Base-by-base conservation (phyloP, 1,140 invertebrate genomes). In the Ladona fulva region DNA sequence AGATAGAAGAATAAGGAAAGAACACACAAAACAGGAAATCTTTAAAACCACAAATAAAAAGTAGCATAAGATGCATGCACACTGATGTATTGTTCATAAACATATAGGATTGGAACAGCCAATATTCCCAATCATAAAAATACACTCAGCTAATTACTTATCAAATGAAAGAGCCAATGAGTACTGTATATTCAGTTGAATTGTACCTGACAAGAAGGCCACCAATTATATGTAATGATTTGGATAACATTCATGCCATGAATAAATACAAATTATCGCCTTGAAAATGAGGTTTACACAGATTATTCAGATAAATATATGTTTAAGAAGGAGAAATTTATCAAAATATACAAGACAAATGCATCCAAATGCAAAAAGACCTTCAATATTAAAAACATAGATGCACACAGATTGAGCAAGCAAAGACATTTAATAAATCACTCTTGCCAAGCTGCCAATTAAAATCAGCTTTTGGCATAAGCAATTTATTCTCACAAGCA, bases 61-160 rank as follows among this genome's bases (percentile, higher is more conserved):
- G 52, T 66, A 66, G 52, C 52, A 66, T 66, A 66, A 66, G n/a
- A 66, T 66, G 16, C 52, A 66, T 66, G 52, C 52, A 66, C 52
- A 66, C 52, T 19, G n/a, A 22, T 16, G 12, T 66, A 66, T 66
- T 66, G 3, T 37, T 37, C 29, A 37, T 37, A 37, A 37, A 37
- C 8, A 37, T 37, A 37, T 37, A 37, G 29, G 8, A 37, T 37
- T 37, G 29, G 8, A 37, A 37, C 29, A 37, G 29, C 29, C 29
- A 37, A 37, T 37, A 37, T 37, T 37, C 29, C 29, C 8, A 37
- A 37, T 37, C 29, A 37, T 37, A 37, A 37, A 8, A 37, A 37
- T 37, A 37, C 29, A 37, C 29, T 37, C 8, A 37, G 29, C 29
- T 37, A 37, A 37, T 37, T 37, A 37, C 29, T 5, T 37, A 37